Evolutionary conservation across 1,140 invertebrate genomes (phyloP).

Genomic region (Drosophila kurseongensis): DNA sequence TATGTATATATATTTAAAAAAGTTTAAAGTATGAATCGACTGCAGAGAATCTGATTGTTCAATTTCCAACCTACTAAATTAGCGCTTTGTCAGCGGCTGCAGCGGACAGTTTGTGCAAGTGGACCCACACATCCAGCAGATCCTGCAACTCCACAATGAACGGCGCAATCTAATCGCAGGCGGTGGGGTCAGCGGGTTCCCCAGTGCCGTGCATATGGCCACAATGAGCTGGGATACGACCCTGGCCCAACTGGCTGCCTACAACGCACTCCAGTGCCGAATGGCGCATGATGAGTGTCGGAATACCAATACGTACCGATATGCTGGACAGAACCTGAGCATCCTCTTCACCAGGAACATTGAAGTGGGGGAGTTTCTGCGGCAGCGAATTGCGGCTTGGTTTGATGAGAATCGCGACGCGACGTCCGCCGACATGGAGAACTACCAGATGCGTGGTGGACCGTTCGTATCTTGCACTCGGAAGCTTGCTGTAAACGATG

Average conservation of each 20-base stretch:
- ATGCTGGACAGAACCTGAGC: conserved; percentile 69
- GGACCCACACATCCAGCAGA: conserved; percentile 41
- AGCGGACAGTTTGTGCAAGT: conserved; percentile 57
- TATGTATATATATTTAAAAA: neutral
- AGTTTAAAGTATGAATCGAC: no score
- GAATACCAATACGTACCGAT: conserved; percentile 70
- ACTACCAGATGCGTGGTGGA: conserved; percentile 50
- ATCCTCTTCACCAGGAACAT: conserved; percentile 53
- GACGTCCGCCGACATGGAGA: conserved; percentile 63
- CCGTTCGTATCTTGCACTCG: conserved; percentile 38
- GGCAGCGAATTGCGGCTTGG: conserved; percentile 58
- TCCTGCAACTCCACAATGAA: conserved; percentile 66
- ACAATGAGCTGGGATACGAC: conserved; percentile 64
- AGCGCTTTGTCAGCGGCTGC: conserved; percentile 66
- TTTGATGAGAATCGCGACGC: conserved; percentile 63
- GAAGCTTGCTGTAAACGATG: neutral
- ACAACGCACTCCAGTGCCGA: conserved; percentile 67
- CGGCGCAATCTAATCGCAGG: conserved; percentile 63
- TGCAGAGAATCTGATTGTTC: no score
- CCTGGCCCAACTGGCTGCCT: conserved; percentile 61
- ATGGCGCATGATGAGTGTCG: conserved; percentile 76
- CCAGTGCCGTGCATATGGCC: conserved; percentile 64
- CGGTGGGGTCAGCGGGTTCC: conserved; percentile 56
- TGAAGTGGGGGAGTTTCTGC: conserved; percentile 35
- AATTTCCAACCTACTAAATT: neutral